Evolutionary conservation across 2,888 invertebrate genomes (phyloP), one percentile per base, ranked within the genome.

Genomic region (Euphydryas editha): DNA sequence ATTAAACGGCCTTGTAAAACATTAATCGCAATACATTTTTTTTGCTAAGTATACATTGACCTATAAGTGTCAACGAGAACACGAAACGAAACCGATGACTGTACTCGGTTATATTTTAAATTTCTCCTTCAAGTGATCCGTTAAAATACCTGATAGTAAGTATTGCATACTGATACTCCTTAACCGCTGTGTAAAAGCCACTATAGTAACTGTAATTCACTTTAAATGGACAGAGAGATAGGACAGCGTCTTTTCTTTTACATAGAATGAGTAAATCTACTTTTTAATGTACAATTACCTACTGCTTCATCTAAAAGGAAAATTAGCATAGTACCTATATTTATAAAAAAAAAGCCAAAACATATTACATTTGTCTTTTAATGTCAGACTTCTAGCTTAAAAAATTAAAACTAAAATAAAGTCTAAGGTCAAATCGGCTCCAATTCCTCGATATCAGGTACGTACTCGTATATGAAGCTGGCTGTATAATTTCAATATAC

Each of bases 31-130:
- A 54, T 10, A 62, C 8, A 47, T 47, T 62, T 44, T 21, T 21
- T 49, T n/a, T 44, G 82, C 82, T 82, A 85, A 87, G 87, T 88
- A 87, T 87, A 88, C 86, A 84, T 82, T 82, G 84, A 86, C 89
- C 88, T 78, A 80, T 82, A 88, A 84, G 81, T 81, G 87, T 85
- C 85, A 81, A 69, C 62, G 71, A 70, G 75, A 75, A 78, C 81
- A 82, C 79, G 82, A 78, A 82, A 80, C 78, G 78, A 76, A 81
- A 80, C 78, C 81, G 83, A 83, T 79, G 80, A 75, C 73, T 75
- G 65, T 75, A 77, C 69, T 73, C 69, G 73, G 75, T 74, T 74
- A 76, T 75, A 74, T 75, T 74, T 78, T 76, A 74, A 79, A 77
- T 78, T 74, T 73, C 71, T 69, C 69, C 74, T 72, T 71, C 76